phyloP scores from a whole-genome alignment of 2,797 vertebrate genomes.

The Merluccius polli region DNA sequence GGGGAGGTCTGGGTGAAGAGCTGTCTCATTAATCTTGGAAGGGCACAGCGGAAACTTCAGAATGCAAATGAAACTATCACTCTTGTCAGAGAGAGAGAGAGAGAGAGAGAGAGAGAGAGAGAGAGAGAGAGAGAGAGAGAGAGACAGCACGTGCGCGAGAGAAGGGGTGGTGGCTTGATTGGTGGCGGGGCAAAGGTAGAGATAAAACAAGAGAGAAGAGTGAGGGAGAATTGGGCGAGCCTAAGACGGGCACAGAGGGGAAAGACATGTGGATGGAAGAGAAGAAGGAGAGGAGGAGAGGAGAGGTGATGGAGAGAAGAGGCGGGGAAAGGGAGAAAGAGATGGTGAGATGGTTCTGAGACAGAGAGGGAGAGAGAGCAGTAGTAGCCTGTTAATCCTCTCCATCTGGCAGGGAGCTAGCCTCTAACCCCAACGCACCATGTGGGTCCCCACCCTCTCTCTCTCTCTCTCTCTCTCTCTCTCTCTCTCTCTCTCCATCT shows the following conservation, averaged over 20 bases:
- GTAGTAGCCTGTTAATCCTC: neutral
- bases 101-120: constrained; percentile 23
- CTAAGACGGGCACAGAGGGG: neutral
- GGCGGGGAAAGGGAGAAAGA: neutral
- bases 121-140: constrained; percentile 7
- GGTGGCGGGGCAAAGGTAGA: neutral
- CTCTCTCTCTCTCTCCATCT: neutral
- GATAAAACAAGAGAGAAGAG: neutral
- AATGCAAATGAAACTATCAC: constrained; percentile 56
- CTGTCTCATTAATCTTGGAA: constrained; percentile 61
- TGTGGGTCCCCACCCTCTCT: constrained; percentile 14
- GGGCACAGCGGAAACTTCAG: constrained; percentile 35
- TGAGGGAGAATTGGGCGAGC: neutral
- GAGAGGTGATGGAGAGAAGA: neutral
- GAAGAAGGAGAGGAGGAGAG: constrained; percentile 3
- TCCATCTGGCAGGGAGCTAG: neutral
- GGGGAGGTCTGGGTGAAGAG: constrained; percentile 41
- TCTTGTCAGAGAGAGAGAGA: constrained; percentile 41
- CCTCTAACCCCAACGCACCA: neutral
- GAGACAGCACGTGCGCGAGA: neutral
- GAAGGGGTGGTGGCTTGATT: neutral
- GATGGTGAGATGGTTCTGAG: neutral
- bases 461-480: neutral
- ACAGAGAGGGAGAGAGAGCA: neutral
- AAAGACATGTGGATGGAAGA: neutral